phyloP scores from a whole-genome alignment of 2,888 invertebrate species.

The Clepsis dumicolana region DNA sequence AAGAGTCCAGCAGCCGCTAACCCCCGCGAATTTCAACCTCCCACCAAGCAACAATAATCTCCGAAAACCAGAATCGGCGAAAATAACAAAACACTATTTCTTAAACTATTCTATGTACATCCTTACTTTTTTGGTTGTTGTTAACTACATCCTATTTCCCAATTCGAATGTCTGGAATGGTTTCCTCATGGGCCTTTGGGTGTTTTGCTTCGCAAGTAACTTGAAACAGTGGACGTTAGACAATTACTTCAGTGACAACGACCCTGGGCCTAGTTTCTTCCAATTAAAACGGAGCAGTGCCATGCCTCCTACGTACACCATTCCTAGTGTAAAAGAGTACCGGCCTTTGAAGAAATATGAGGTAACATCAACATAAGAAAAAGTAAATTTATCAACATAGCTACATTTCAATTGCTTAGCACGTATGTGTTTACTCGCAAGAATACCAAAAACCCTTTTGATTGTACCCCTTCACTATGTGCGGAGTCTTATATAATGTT shows the following conservation, averaged over 20 bases:
- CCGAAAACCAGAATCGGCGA: slow-evolving; percentile 46
- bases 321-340: slow-evolving; percentile 88
- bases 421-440: too few relatives aligned
- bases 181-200: slow-evolving; percentile 78
- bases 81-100: slow-evolving; percentile 61
- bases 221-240: slow-evolving; percentile 73
- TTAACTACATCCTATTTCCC: slow-evolving; percentile 72
- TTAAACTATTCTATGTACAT: slow-evolving; percentile 73
- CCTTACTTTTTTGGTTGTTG: slow-evolving; percentile 67
- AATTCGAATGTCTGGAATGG: slow-evolving; percentile 77
- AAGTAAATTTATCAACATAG: too few relatives aligned
- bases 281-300: slow-evolving; percentile 62
- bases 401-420: too few relatives aligned
- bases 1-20: slow-evolving; percentile 47
- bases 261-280: slow-evolving; percentile 59
- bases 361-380: slow-evolving; percentile 62
- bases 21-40: slow-evolving; percentile 59
- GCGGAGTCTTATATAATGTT: too few relatives aligned
- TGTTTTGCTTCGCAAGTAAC: slow-evolving; percentile 67
- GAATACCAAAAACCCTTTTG: too few relatives aligned
- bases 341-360: slow-evolving; percentile 86
- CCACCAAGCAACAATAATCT: slow-evolving; percentile 70
- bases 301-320: slow-evolving; percentile 75
- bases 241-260: slow-evolving; percentile 72
- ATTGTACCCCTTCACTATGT: neutral